phyloP scores from a whole-genome alignment of 2,113 vertebrate species.

The Salvelinus sp. region DNA sequence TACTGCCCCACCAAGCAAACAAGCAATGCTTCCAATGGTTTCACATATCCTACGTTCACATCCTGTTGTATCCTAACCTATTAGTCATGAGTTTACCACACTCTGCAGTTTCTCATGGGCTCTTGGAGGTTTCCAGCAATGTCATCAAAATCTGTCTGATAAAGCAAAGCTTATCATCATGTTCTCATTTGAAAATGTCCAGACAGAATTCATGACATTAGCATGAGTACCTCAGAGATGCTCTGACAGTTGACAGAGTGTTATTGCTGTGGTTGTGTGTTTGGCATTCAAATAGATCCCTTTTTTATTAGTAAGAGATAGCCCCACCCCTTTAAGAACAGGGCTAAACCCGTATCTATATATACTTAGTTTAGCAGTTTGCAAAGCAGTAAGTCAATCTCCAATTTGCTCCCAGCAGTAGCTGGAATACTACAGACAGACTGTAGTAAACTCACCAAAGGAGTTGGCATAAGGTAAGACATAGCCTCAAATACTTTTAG shows the following conservation, averaged over 20 bases:
- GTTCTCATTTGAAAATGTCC: background rate
- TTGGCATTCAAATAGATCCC: constrained; percentile 27
- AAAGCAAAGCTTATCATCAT: background rate
- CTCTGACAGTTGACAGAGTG: background rate
- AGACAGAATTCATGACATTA: constrained; percentile 15
- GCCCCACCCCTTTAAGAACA: constrained; percentile 65
- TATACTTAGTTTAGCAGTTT: constrained; percentile 38
- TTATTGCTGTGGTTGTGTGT: background rate
- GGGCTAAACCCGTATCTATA: constrained; percentile 26
- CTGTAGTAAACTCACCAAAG: background rate
- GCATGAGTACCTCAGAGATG: constrained; percentile 35
- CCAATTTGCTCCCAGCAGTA: background rate
- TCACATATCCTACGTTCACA: constrained; percentile 62
- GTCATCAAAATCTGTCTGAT: constrained; percentile 2
- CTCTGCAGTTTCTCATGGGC: background rate
- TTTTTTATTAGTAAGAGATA: constrained; percentile 39
- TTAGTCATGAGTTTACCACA: constrained; percentile 28
- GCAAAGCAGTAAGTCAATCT: background rate
- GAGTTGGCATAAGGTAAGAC: background rate
- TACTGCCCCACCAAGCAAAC: constrained; percentile 40
- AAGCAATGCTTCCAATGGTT: constrained; percentile 17
- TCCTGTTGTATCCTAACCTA: constrained; percentile 61
- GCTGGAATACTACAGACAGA: constrained; percentile 30
- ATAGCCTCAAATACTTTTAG: too few relatives aligned
- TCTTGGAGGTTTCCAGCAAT: background rate